Percentiles rank a stretch among this genome's conserved stretches.
These are phyloP conservation scores for Mesitornis unicolor DNA, from an alignment of 2,113 vertebrate genomes.

Conservation along the genomic window DNA sequence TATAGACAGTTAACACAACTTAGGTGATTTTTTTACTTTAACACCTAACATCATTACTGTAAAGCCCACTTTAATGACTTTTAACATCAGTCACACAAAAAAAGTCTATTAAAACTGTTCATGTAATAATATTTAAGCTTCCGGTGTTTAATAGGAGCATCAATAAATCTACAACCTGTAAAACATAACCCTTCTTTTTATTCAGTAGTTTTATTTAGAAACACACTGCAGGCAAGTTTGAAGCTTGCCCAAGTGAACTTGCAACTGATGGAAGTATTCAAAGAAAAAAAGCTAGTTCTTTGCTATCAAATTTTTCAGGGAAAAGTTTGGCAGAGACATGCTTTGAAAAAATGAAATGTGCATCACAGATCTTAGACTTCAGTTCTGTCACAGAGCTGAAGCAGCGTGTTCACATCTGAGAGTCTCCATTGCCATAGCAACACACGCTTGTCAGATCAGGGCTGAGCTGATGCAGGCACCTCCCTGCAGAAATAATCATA, in stretches of 20 bases:
- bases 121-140: background rate
- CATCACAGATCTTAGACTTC: background rate
- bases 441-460: background rate
- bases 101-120: background rate
- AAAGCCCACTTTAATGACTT: background rate
- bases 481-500: background rate
- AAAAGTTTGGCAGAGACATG: background rate
- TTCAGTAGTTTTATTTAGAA: background rate
- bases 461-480: background rate
- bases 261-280: background rate
- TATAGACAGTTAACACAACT: background rate
- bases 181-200: background rate
- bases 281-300: background rate
- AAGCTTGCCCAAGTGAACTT: background rate
- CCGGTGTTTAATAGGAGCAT: background rate
- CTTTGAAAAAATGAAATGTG: background rate
- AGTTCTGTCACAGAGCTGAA: background rate
- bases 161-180: background rate
- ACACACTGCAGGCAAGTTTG: background rate
- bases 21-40: background rate
- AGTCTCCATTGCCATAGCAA: constrained; percentile 42
- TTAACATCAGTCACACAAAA: background rate
- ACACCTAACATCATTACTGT: background rate
- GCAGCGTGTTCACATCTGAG: background rate
- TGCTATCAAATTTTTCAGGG: background rate